Conservation (phyloP, 2,797 vertebrate genomes). For the Dicrostonyx torquatus region DNA sequence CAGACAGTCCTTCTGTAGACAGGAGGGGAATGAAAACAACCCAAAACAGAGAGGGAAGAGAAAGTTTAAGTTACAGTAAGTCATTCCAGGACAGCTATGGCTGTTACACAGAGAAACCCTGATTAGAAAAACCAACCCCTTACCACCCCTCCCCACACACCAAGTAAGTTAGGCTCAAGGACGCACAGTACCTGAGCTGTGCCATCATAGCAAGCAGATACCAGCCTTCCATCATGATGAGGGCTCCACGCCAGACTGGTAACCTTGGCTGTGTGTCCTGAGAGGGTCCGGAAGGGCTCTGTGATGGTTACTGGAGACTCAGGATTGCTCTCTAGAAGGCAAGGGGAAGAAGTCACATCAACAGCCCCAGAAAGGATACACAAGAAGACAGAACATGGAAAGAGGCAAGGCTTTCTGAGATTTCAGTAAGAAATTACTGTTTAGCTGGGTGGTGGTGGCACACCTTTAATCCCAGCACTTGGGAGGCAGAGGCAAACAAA, state of each 20-base stretch:
- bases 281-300: conserved; percentile 92
- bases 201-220: conserved; percentile 94
- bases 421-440: conserved; percentile 84
- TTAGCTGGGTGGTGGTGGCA: background rate
- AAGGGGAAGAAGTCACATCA: background rate
- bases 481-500: background rate
- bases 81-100: background rate
- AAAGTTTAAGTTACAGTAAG: background rate
- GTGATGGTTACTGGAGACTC: conserved; percentile 90
- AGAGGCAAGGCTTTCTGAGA: conserved; percentile 90
- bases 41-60: background rate
- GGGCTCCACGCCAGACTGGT: conserved; percentile 96
- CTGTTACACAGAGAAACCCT: background rate
- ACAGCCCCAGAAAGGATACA: background rate
- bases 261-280: conserved; percentile 95
- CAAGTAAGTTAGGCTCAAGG: background rate
- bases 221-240: conserved; percentile 93
- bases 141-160: background rate
- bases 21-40: background rate
- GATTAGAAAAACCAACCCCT: background rate
- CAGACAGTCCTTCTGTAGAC: background rate
- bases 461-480: background rate
- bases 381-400: conserved; percentile 78
- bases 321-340: conserved; percentile 87
- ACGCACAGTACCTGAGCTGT: conserved; percentile 93